A percentile compares a stretch with the other conserved stretches of the same genome.
These are phyloP conservation scores for Palloptera scutellata DNA, from an alignment of 2,888 invertebrate species.

Conservation along the genomic window DNA sequence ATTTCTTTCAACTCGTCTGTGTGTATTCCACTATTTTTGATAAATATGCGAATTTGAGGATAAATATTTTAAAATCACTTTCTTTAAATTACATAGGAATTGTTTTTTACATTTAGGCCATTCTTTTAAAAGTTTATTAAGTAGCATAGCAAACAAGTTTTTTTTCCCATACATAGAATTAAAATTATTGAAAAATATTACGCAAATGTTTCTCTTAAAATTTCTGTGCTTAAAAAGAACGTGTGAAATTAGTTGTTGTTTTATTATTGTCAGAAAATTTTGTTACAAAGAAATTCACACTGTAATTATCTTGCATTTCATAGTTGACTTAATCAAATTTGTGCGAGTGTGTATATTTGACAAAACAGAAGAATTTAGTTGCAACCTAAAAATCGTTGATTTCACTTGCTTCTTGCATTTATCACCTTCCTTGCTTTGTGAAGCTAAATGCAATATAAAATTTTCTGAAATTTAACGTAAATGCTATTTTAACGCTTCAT, in stretches of 20 bases:
- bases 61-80: too few relatives aligned
- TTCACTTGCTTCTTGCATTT: neutral
- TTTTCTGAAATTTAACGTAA: neutral
- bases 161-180: too few relatives aligned
- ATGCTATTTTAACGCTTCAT: slow-evolving; percentile 12
- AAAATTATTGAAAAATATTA: too few relatives aligned
- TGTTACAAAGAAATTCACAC: slow-evolving; percentile 16
- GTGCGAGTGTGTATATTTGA: neutral
- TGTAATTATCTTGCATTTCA: slow-evolving; percentile 32
- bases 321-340: slow-evolving; percentile 20
- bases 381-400: neutral
- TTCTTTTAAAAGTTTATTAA: too few relatives aligned
- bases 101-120: too few relatives aligned
- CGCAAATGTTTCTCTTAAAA: neutral
- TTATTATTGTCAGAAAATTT: too few relatives aligned
- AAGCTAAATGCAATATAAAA: neutral
- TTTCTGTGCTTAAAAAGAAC: neutral
- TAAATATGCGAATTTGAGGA: too few relatives aligned
- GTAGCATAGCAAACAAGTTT: too few relatives aligned
- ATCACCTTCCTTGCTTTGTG: neutral
- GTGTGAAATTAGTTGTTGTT: too few relatives aligned
- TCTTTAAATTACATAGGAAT: too few relatives aligned
- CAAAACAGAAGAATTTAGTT: neutral
- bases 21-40: too few relatives aligned
- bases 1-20: too few relatives aligned